Evolutionary conservation across 1,140 invertebrate species (phyloP).

Genomic region (Lepidotrigona ventralis): DNA sequence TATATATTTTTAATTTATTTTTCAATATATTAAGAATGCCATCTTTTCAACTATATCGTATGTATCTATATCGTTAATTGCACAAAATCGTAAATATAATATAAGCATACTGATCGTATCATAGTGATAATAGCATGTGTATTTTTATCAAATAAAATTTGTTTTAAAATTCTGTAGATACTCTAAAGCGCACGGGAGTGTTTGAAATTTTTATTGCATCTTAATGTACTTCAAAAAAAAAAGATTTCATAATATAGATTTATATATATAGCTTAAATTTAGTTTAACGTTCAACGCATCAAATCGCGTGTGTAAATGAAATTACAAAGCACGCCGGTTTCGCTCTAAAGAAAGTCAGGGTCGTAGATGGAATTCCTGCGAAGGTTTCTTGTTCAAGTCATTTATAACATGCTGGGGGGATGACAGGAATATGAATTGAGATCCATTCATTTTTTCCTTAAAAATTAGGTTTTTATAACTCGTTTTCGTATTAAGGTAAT

Average conservation of each 20-base stretch:
- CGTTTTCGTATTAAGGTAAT: not conserved
- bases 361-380: not conserved
- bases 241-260: not conserved
- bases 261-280: not conserved
- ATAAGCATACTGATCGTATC: too few species aligned
- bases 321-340: not conserved
- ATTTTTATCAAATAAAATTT: too few species aligned
- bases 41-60: too few species aligned
- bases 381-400: not conserved
- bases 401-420: not conserved
- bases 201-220: not conserved
- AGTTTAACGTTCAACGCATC: not conserved
- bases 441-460: conserved; percentile 1
- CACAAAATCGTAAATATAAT: too few species aligned
- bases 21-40: too few species aligned
- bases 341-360: not conserved
- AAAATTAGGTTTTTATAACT: not conserved
- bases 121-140: too few species aligned
- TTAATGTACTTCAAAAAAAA: too few species aligned
- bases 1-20: too few species aligned
- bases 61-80: too few species aligned
- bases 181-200: not conserved
- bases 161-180: too few species aligned
- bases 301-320: not conserved
- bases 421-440: conserved; percentile 13